A percentile compares a stretch with the other conserved stretches of the same genome.
Evolutionary conservation across 2,113 vertebrate species (phyloP).

Genomic region (Eptatretus burgeri): DNA sequence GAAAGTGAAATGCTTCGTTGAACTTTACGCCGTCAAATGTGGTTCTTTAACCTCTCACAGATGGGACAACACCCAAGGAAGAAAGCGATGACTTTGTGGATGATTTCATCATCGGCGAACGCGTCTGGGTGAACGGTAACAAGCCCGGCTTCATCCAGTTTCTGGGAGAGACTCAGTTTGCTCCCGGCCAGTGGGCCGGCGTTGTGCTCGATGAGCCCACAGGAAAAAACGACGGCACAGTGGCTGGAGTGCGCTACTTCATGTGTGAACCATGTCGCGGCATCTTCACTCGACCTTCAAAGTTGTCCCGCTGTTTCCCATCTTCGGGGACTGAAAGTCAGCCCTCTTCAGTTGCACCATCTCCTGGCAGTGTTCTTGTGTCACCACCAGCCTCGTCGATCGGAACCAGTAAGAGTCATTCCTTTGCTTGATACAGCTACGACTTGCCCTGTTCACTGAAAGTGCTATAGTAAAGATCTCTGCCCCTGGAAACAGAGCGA

Average conservation of each 20-base stretch:
- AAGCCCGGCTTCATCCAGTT: conserved; percentile 3
- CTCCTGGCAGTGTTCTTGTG: too few relatives aligned
- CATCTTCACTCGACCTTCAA: not conserved
- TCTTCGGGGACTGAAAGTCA: conserved; percentile 25
- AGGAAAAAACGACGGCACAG: not conserved
- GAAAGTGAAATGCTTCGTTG: too few relatives aligned
- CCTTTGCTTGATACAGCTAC: too few relatives aligned
- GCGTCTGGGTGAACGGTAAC: conserved; percentile 3
- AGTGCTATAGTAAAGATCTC: too few relatives aligned
- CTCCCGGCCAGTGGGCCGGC: conserved; percentile 3
- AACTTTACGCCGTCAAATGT: too few relatives aligned
- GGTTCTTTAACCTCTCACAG: too few relatives aligned
- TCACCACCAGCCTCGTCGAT: too few relatives aligned
- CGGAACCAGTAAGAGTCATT: too few relatives aligned
- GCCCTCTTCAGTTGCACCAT: too few relatives aligned
- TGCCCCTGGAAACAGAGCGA: too few relatives aligned
- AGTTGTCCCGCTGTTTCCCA: conserved; percentile 10
- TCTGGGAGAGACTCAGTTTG: conserved; percentile 1
- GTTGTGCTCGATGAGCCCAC: conserved; percentile 3
- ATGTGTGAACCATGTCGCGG: conserved; percentile 5
- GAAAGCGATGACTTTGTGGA: conserved; percentile 33
- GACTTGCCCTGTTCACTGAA: too few relatives aligned
- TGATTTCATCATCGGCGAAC: conserved; percentile 11
- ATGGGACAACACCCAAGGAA: conserved; percentile 15
- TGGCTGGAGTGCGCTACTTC: conserved; percentile 3